Evolutionary conservation across 1,140 invertebrate species (phyloP).

Genomic region (Amyelois transitella): DNA sequence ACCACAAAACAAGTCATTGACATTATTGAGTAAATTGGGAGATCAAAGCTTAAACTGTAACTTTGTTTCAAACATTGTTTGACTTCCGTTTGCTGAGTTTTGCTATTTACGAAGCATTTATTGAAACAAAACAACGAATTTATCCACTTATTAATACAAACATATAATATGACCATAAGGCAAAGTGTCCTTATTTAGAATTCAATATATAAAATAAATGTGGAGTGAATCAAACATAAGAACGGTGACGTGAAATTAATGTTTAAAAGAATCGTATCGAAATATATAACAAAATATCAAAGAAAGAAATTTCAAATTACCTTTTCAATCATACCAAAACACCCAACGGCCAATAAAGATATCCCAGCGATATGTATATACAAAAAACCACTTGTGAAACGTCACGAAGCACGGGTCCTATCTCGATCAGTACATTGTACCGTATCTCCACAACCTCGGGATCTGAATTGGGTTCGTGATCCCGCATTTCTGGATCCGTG

Average conservation of each 20-base stretch:
- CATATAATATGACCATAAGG: no score
- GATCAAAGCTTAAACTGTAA: not conserved
- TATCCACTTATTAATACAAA: no score
- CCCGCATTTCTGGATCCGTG: constrained; percentile 26
- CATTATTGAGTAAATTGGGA: not conserved
- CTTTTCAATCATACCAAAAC: not conserved
- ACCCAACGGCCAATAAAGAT: not conserved
- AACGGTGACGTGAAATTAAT: no score
- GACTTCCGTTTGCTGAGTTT: not conserved
- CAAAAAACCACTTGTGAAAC: not conserved
- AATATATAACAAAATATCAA: no score
- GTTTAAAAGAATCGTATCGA: no score
- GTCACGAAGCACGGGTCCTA: constrained; percentile 18
- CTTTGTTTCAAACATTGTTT: not conserved
- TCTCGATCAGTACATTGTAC: constrained; percentile 25
- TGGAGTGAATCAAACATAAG: no score
- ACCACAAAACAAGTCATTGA: not conserved
- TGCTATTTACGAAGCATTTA: not conserved
- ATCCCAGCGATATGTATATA: not conserved
- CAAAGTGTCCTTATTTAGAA: no score
- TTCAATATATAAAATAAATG: no score
- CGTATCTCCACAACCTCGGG: no score
- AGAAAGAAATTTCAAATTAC: no score
- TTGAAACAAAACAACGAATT: not conserved
- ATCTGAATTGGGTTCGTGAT: constrained; percentile 44